Evolutionary conservation across 2,888 invertebrate genomes (phyloP), one percentile per base, ranked within the genome.

Genomic region (Euclidia mi): DNA sequence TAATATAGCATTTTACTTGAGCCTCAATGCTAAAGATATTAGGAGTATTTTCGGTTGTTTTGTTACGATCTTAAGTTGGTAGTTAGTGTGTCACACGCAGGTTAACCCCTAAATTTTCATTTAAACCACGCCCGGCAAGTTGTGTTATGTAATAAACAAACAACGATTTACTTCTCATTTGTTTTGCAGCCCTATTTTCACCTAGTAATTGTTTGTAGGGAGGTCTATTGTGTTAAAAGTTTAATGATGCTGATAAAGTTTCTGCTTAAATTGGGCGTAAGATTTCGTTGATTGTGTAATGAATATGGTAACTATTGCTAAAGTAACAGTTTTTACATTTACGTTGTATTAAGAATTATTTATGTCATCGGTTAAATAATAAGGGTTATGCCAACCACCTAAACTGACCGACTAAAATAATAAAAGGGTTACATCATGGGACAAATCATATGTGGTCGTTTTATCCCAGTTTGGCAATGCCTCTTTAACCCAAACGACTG

Each of bases 51-150:
- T 66, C 1, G 2, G n/a, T 52, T 37, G 28, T 12, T 4, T 0
- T 18, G 14, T 10, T 31, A 7, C 14, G 6, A 44, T 2, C 9
- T 29, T 46, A 64, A 56, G 50, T 59, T 71, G 43, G 70, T 52
- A n/a, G n/a, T 18, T 10, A 47, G 52, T 56, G 37, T 59, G 71
- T 71, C 71, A 62, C 67, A 65, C 56, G 67, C 71, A 71, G 71
- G 71, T 62, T 57, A 42, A 51, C 67, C 71, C 71, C 62, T 71
- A 75, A 71, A 71, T 71, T 71, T 67, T 67, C 66, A 67, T 67
- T 67, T 67, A 45, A 57, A 59, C 72, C 73, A 72, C 73, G 59
- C 76, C 69, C 38, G 56, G 61, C 45, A 71, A 67, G 57, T 65
- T 60, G 53, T 64, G 58, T 71, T 51, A 71, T 51, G 56, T 71